Evolutionary conservation across 1,140 invertebrate species (phyloP).

Genomic region (Brachionus koreanus): DNA sequence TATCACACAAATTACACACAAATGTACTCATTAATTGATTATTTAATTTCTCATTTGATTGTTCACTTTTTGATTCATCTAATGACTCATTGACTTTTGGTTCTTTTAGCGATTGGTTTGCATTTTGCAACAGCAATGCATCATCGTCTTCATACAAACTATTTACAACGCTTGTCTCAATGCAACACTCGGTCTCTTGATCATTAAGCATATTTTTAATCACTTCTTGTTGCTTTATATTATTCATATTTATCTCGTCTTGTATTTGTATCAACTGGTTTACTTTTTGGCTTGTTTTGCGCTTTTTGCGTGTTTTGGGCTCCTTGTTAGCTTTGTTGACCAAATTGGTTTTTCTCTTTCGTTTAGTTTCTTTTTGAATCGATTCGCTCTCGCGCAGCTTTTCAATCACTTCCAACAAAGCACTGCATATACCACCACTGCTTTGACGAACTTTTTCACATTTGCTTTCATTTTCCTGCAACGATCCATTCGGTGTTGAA

Average conservation of each 20-base stretch:
- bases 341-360: not conserved
- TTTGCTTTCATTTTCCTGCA: not conserved
- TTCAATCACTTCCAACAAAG: slow-evolving; percentile 57
- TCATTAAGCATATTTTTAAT: not conserved
- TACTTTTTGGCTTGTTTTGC: slow-evolving; percentile 35
- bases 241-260: slow-evolving; percentile 11
- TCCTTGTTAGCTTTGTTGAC: not conserved
- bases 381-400: slow-evolving; percentile 50
- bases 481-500: not conserved
- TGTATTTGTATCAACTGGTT: slow-evolving; percentile 23
- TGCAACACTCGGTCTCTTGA: not conserved
- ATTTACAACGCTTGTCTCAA: slow-evolving; percentile 37
- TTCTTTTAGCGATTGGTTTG: not conserved
- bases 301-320: not conserved
- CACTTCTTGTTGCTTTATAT: slow-evolving; percentile 19
- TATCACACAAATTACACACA: not conserved
- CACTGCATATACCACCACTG: slow-evolving; percentile 53
- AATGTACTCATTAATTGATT: not conserved
- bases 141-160: slow-evolving; percentile 20
- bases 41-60: too few species aligned
- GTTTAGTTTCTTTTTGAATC: not conserved
- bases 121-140: not conserved
- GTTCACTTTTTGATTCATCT: too few species aligned
- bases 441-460: not conserved
- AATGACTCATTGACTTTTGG: not conserved